Percentiles rank a stretch among this genome's conserved stretches.
phyloP scores from a whole-genome alignment of 2,888 invertebrate species.

The Thysanoteuthis rhombus region DNA sequence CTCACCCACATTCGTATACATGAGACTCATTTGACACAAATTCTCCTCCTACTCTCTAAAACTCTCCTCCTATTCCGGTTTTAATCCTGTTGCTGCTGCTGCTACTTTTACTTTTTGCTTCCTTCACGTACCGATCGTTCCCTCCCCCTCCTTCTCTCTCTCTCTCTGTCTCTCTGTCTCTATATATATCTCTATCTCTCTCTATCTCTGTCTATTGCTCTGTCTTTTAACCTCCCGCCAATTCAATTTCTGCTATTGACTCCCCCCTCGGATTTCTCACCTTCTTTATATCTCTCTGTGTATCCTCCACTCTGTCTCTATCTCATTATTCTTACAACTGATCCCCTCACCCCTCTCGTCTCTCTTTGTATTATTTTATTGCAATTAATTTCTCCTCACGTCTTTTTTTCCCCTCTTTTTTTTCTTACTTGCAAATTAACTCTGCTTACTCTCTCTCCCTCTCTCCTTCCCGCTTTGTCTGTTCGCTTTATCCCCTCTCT shows the following conservation, averaged over 20 bases:
- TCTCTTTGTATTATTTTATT: too few species aligned
- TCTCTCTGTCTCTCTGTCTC: too few species aligned
- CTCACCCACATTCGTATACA: neutral
- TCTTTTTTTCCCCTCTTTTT: too few species aligned
- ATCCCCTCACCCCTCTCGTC: neutral
- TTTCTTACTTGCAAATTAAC: neutral
- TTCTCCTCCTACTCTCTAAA: neutral
- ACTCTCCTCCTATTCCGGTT: neutral
- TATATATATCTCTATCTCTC: too few species aligned
- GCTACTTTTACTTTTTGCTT: slow-evolving; percentile 12
- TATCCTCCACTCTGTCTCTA: neutral
- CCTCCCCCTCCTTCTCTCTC: too few species aligned
- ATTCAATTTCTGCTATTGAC: neutral
- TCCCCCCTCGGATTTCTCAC: neutral
- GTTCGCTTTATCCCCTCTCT: neutral
- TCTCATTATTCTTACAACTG: neutral
- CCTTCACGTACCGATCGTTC: neutral
- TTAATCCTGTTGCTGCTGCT: neutral
- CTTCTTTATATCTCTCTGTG: neutral
- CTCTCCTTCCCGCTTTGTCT: neutral
- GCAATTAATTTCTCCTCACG: neutral
- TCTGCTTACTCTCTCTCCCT: too few species aligned
- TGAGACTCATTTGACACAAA: neutral
- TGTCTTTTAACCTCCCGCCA: neutral
- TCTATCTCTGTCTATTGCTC: too few species aligned